Conservation (phyloP, 2,797 vertebrate species). For the Ctenosaura bakeri region DNA sequence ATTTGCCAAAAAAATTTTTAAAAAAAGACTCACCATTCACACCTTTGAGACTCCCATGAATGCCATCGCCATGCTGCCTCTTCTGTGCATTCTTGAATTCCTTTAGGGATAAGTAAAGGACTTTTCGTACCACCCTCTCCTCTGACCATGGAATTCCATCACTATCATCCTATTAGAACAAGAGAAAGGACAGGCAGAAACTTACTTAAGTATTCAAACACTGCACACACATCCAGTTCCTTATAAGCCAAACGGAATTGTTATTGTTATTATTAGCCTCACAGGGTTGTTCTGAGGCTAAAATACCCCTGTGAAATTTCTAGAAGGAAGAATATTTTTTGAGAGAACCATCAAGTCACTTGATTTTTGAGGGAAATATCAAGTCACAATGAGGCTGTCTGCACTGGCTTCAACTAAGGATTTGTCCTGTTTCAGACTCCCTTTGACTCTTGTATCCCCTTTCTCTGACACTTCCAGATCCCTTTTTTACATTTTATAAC, state of each 20-base stretch:
- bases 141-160: slow-evolving; percentile 99
- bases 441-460: neutral
- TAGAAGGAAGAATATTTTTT: neutral
- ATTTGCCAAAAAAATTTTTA: too few relatives aligned
- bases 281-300: neutral
- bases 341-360: neutral
- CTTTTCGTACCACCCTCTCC: slow-evolving; percentile 97
- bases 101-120: slow-evolving; percentile 98
- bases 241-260: neutral
- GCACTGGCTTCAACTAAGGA: neutral
- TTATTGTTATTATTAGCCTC: neutral
- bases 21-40: slow-evolving; percentile 87
- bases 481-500: neutral
- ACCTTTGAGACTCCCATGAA: slow-evolving; percentile 88
- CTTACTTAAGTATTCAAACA: slow-evolving; percentile 26
- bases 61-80: slow-evolving; percentile 89
- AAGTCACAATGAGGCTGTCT: neutral
- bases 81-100: slow-evolving; percentile 99
- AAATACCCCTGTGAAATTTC: neutral
- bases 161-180: slow-evolving; percentile 91
- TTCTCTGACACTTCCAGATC: neutral
- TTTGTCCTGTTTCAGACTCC: neutral
- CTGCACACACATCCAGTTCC: neutral
- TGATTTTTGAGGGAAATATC: too few relatives aligned
- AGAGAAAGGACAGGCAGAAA: slow-evolving; percentile 26